These are phyloP conservation scores for Anomalospiza imberbis DNA, from an alignment of 2,797 vertebrate genomes.

Conservation along the genomic window DNA sequence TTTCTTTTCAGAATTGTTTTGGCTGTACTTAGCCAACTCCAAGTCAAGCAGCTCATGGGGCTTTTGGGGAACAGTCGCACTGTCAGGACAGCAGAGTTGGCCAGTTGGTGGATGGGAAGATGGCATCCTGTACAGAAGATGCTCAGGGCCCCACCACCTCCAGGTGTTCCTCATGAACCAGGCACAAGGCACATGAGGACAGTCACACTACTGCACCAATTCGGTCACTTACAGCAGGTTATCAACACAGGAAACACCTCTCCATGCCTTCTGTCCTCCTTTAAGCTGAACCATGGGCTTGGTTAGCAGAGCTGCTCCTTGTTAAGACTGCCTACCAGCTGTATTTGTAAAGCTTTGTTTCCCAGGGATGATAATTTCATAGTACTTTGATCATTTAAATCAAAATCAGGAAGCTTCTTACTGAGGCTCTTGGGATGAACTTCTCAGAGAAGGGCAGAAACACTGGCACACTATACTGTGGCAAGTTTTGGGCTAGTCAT, in stretches of 20 bases:
- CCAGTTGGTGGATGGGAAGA: rapidly evolving
- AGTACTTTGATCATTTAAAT: not conserved
- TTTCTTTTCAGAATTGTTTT: not conserved
- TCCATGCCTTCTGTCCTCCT: rapidly evolving
- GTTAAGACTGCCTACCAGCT: not conserved
- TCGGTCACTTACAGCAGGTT: not conserved
- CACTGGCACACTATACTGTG: rapidly evolving
- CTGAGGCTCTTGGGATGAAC: not conserved
- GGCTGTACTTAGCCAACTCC: not conserved
- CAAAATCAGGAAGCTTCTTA: not conserved
- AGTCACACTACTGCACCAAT: not conserved
- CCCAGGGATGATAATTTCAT: not conserved
- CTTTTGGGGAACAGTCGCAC: not conserved
- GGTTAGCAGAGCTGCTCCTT: not conserved
- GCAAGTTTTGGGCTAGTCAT: not conserved
- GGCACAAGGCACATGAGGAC: not conserved
- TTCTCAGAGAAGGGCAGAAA: not conserved
- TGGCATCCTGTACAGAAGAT: not conserved
- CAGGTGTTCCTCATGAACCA: rapidly evolving
- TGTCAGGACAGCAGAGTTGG: not conserved
- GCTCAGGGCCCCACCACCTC: not conserved
- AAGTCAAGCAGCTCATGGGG: not conserved
- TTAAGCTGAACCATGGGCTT: not conserved
- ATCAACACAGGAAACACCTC: not conserved
- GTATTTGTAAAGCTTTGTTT: not conserved